phyloP scores from a whole-genome alignment of 2,113 vertebrate genomes.

The Alexandromys fortis region DNA sequence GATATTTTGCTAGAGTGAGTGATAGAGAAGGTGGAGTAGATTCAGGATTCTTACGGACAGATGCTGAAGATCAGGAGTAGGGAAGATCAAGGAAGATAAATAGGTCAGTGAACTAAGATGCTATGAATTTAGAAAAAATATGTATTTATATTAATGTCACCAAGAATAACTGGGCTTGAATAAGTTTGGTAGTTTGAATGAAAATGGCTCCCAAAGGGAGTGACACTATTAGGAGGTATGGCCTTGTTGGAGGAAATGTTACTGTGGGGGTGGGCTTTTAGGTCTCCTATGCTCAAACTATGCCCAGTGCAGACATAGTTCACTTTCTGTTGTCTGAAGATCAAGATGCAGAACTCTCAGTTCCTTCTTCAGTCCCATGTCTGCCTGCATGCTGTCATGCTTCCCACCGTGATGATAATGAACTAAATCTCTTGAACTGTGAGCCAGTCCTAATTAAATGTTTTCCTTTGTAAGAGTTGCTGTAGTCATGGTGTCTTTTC shows the following conservation, averaged over 20 bases:
- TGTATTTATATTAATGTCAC: background rate
- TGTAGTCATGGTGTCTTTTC: background rate
- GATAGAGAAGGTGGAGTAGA: background rate
- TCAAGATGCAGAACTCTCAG: background rate
- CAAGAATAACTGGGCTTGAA: background rate
- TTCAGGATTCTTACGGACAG: background rate
- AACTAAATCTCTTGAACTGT: background rate
- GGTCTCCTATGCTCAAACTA: background rate
- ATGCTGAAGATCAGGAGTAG: background rate
- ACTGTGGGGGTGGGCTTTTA: background rate
- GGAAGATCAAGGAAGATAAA: background rate
- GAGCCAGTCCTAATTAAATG: background rate
- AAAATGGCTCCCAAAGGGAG: background rate
- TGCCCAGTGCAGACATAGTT: background rate
- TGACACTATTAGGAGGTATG: background rate
- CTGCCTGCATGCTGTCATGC: background rate
- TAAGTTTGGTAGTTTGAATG: background rate
- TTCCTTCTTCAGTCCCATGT: background rate
- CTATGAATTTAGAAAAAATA: background rate
- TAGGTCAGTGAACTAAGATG: background rate
- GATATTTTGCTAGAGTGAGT: background rate
- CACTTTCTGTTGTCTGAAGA: background rate
- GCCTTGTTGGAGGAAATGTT: background rate
- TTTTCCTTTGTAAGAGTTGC: background rate
- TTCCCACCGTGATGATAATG: background rate